Evolutionary conservation across 2,888 invertebrate genomes (phyloP).

Genomic region (Gastrophysa polygoni): DNA sequence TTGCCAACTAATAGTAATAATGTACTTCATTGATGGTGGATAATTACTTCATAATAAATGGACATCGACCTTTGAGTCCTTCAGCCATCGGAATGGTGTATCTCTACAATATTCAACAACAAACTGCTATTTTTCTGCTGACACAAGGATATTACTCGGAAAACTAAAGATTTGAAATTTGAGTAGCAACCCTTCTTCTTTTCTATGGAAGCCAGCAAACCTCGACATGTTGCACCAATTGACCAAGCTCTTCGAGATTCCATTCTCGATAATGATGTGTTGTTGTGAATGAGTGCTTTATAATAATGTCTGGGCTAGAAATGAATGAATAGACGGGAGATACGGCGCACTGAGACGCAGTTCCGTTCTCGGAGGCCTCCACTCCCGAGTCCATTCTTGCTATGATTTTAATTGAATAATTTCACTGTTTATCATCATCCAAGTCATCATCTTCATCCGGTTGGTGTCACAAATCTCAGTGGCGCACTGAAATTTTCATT

Average conservation of each 20-base stretch:
- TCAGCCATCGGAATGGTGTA: too few relatives aligned
- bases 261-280: constrained; percentile 31
- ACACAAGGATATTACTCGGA: too few relatives aligned
- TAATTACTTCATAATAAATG: too few relatives aligned
- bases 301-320: constrained; percentile 39
- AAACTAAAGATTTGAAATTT: too few relatives aligned
- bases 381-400: constrained; percentile 34
- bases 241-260: constrained; percentile 31
- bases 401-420: constrained; percentile 38
- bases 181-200: too few relatives aligned
- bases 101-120: too few relatives aligned
- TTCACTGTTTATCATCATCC: constrained; percentile 27
- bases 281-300: constrained; percentile 43
- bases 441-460: constrained; percentile 34
- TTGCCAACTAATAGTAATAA: too few relatives aligned
- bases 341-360: constrained; percentile 44
- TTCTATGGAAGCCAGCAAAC: neutral
- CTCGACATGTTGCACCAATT: constrained; percentile 27
- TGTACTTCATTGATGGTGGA: too few relatives aligned
- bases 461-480: constrained; percentile 25
- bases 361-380: constrained; percentile 41
- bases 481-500: neutral
- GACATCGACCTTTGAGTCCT: too few relatives aligned
- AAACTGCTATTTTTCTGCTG: too few relatives aligned
- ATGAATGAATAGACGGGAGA: constrained; percentile 42